Evolutionary conservation across 2,888 invertebrate genomes (phyloP), one percentile per base, ranked within the genome.

Genomic region (Merodon equestris): DNA sequence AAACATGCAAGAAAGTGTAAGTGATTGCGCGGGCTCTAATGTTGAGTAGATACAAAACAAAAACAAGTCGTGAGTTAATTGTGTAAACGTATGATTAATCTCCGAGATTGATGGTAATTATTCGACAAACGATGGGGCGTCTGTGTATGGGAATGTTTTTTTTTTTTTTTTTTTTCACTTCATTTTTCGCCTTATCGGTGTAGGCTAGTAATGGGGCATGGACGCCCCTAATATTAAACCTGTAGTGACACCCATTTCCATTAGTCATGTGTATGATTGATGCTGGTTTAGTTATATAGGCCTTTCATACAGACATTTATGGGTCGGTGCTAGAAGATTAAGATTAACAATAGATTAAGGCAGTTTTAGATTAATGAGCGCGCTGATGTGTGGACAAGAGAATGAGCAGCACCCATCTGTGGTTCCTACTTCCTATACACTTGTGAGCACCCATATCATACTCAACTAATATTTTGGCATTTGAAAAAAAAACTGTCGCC

Each of bases 1-100:
- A 66, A 50, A 79, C 79, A 74, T 74, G 68, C 74, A 74, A 79
- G 74, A 79, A 79, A 79, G 79, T 70, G 79, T 66, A 79, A 79
- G 79, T 74, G 60, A 64, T 51, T 60, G 53, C 18, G 48, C 15
- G 17, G 27, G 48, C 27, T 27, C 27, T 2, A 27, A 27, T 27
- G 27, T 7, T 27, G 3, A 2, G 2, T 27, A 4, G 3, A 27
- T 27, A 27, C 27, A 27, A 27, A 27, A 19, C 18, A 19, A 53
- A 40, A 56, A n/a, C 58, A 54, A 14, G 27, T 27, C 13, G 19
- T 36, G 15, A 38, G 4, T 18, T 53, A 63, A 47, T 58, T 74
- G 50, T 48, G 44, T 54, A 58, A 61, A 67, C 18, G 51, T 56
- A 63, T 77, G 53, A 77, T 67, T 73, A 77, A 63, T 40, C 38